phyloP scores from a whole-genome alignment of 2,113 vertebrate species.

The Anhinga anhinga region DNA sequence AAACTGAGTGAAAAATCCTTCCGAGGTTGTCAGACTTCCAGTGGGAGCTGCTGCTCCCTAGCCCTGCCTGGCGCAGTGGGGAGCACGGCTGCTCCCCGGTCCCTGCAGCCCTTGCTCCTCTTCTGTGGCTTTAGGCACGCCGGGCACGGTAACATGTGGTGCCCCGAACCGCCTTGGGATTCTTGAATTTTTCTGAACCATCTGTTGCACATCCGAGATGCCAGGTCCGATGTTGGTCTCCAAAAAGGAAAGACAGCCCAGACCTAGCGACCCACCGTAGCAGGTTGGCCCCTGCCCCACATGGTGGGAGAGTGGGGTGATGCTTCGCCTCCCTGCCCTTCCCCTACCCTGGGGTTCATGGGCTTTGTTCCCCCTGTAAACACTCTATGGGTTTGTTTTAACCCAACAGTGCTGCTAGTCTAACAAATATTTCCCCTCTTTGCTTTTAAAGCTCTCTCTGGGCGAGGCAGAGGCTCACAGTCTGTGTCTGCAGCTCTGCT shows the following conservation, averaged over 20 bases:
- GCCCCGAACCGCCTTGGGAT: fast-evolving
- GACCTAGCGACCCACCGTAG: no score
- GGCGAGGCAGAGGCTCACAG: not conserved
- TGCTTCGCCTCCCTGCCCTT: not conserved
- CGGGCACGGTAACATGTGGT: not conserved
- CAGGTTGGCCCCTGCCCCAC: not conserved
- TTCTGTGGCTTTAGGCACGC: fast-evolving
- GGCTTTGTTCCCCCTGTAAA: not conserved
- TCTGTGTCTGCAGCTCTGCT: not conserved
- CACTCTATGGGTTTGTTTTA: not conserved
- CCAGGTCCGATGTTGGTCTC: not conserved
- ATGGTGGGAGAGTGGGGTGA: no score
- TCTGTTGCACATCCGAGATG: not conserved
- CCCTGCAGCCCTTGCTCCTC: not conserved
- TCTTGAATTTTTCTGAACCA: not conserved
- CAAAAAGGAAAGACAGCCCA: not conserved
- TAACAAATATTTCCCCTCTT: not conserved
- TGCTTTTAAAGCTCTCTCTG: not conserved
- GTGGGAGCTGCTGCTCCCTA: not conserved
- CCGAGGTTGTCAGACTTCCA: not conserved
- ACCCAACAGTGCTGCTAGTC: not conserved
- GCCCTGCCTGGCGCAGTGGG: not conserved
- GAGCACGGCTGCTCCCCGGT: not conserved
- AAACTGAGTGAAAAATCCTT: not conserved
- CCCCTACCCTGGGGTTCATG: no score